phyloP scores from a whole-genome alignment of 2,113 vertebrate species.

The Oncorhynchus masou region DNA sequence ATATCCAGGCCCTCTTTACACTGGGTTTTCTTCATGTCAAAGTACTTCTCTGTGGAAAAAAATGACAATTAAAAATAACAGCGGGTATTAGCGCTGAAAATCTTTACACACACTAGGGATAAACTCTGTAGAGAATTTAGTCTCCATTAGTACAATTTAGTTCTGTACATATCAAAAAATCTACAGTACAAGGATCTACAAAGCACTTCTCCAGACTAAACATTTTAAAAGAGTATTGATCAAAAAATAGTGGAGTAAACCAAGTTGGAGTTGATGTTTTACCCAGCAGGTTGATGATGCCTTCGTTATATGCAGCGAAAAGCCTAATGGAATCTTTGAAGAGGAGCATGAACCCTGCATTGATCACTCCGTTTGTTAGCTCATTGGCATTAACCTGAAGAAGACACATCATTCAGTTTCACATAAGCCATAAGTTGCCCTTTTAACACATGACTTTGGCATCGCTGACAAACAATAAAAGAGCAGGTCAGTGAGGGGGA shows the following conservation, averaged over 20 bases:
- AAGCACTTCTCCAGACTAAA: too few relatives aligned
- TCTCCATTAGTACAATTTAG: background rate
- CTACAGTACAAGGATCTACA: too few relatives aligned
- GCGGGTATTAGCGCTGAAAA: background rate
- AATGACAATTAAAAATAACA: conserved; percentile 11
- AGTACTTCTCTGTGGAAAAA: conserved; percentile 88
- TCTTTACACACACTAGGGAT: background rate
- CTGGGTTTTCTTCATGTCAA: conserved; percentile 99
- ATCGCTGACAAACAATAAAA: conserved; percentile 28
- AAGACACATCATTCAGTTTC: conserved; percentile 16
- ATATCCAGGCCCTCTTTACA: conserved; percentile 98
- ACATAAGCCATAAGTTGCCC: background rate
- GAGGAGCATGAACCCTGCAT: conserved; percentile 98
- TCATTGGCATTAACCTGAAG: conserved; percentile 96
- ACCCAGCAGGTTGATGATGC: conserved; percentile 98
- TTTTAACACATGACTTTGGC: background rate
- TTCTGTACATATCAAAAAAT: too few relatives aligned
- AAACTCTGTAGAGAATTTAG: background rate
- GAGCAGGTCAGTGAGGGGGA: background rate
- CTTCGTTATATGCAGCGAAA: conserved; percentile 97
- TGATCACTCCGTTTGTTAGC: conserved; percentile 98
- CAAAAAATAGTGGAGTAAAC: background rate
- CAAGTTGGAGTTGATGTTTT: conserved; percentile 46
- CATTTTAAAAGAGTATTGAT: background rate
- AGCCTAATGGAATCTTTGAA: conserved; percentile 99